Percentiles rank a stretch among this genome's conserved stretches.
These are phyloP conservation scores for Bovichtus variegatus DNA, from an alignment of 2,797 vertebrate species.

Conservation along the genomic window DNA sequence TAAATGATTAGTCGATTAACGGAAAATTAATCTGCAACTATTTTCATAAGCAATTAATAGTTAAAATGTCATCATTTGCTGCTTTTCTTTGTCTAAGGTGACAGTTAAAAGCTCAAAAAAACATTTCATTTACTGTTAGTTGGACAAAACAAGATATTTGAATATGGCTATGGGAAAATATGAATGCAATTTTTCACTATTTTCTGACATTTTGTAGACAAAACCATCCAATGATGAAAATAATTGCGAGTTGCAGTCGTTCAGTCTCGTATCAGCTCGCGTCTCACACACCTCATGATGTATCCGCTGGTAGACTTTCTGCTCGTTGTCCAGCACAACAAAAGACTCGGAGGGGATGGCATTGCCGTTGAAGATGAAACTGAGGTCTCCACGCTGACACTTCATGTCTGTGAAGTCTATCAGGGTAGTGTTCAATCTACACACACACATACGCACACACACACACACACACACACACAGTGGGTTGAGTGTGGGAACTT, in stretches of 20 bases:
- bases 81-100: not conserved
- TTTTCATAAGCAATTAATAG: not conserved
- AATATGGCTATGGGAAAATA: too few relatives aligned
- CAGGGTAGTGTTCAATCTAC: constrained; percentile 97
- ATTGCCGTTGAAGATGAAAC: constrained; percentile 98
- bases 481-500: not conserved
- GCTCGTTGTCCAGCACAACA: constrained; percentile 98
- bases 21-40: not conserved
- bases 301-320: constrained; percentile 98
- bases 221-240: not conserved
- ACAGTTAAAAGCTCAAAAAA: too few relatives aligned
- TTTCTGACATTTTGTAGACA: not conserved
- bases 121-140: too few relatives aligned
- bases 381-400: constrained; percentile 98
- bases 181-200: not conserved
- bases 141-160: not conserved
- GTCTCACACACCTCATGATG: constrained; percentile 92
- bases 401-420: constrained; percentile 99
- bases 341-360: constrained; percentile 96
- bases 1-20: not conserved
- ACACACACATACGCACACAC: constrained; percentile 3
- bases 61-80: not conserved
- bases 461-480: not conserved
- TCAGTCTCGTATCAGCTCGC: not conserved
- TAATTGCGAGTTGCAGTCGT: not conserved